Conservation (phyloP, 2,888 invertebrate species). For the Orthosia cruda region DNA sequence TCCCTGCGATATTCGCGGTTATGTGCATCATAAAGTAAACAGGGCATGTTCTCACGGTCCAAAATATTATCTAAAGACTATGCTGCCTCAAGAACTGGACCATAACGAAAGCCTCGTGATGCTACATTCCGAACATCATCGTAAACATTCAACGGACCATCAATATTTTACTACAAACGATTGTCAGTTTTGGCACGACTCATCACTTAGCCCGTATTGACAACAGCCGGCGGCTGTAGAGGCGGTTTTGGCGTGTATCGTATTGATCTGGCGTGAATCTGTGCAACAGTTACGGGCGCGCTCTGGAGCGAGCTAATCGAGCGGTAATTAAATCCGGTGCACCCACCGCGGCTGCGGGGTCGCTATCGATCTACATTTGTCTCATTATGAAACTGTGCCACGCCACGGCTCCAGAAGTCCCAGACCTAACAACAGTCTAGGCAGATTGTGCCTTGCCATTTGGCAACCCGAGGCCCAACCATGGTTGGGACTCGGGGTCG, state of each 20-base stretch:
- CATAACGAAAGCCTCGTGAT: not conserved
- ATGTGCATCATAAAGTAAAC: constrained; percentile 1
- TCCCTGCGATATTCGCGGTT: constrained; percentile 11
- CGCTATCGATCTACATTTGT: constrained; percentile 33
- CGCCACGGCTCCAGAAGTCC: not conserved
- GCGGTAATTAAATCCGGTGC: constrained; percentile 49
- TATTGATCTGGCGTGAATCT: constrained; percentile 47
- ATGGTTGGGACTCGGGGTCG: too few species aligned
- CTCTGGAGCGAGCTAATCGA: constrained; percentile 7
- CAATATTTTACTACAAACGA: not conserved
- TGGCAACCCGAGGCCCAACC: too few species aligned
- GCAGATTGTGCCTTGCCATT: too few species aligned
- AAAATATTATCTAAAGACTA: not conserved
- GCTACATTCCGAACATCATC: not conserved
- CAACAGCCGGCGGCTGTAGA: not conserved
- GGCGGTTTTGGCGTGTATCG: constrained; percentile 16
- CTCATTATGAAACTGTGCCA: not conserved
- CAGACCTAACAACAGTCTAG: too few species aligned
- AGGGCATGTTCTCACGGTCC: not conserved
- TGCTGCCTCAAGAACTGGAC: not conserved
- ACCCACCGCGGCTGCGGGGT: constrained; percentile 37
- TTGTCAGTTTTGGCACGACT: constrained; percentile 2
- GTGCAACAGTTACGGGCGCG: constrained; percentile 42
- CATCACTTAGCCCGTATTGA: not conserved
- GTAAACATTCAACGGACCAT: constrained; percentile 2